phyloP scores from a whole-genome alignment of 2,113 vertebrate species.

The Scytalopus superciliaris region DNA sequence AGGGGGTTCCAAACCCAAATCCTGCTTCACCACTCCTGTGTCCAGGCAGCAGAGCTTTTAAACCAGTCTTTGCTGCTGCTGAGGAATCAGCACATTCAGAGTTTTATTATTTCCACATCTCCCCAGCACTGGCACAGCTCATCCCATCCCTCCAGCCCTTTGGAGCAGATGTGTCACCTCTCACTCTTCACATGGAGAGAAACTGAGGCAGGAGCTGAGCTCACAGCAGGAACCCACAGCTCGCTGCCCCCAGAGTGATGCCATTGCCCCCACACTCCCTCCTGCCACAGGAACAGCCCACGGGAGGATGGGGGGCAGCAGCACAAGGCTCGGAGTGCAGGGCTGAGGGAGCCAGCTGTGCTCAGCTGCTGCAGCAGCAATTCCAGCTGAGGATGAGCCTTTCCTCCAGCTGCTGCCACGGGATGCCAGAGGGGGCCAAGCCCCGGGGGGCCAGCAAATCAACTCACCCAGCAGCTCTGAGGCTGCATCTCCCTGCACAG shows the following conservation, averaged over 20 bases:
- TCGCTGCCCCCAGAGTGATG: accelerated
- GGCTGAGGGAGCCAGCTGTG: neutral
- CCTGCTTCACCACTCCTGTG: neutral
- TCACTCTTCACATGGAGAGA: accelerated
- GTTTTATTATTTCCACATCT: accelerated
- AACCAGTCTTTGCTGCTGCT: neutral
- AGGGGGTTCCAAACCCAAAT: neutral
- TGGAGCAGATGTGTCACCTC: too few species aligned
- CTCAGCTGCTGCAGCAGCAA: neutral
- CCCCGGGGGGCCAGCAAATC: neutral
- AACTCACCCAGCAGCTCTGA: neutral
- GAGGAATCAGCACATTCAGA: accelerated
- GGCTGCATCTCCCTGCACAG: accelerated
- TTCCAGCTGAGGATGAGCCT: neutral
- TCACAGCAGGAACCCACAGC: neutral
- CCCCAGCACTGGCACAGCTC: neutral
- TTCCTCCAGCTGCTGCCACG: neutral
- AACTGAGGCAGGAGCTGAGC: neutral
- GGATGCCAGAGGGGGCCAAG: neutral
- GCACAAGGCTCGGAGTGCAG: neutral
- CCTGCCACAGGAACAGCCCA: accelerated
- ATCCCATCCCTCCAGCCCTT: neutral
- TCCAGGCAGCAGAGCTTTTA: neutral
- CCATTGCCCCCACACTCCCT: neutral
- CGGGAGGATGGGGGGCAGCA: neutral